Base-by-base conservation (phyloP, 1,140 invertebrate species). In the Neodiprion lecontei region DNA sequence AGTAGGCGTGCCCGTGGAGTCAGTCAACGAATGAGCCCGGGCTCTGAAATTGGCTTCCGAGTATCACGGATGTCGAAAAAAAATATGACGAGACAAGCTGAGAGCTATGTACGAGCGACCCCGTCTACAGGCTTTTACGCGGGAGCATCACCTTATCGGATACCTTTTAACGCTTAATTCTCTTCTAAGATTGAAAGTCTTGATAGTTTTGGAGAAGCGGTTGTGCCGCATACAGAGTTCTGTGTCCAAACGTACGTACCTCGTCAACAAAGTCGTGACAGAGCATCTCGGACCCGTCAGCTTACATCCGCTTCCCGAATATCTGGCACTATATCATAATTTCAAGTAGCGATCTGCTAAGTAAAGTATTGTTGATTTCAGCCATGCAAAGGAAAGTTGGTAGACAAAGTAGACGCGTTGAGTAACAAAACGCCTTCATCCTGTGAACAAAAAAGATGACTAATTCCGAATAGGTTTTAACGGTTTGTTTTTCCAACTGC, bases 141-240 rank as follows among this genome's bases (percentile, higher is more conserved):
- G 53, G 53, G 53, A 17, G 53, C 28, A 40, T 40, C 53, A 61
- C 53, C 11, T 61, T 61, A 61, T 61, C 53, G 53, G 53, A 61
- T 61, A 61, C 53, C 53, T 61, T 61, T 61, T 61, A 61, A 61
- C 53, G 53, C 53, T 61, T 61, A 61, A 61, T 61, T 61, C 53
- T 61, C 53, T 9, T 61, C n/a, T 9, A 8, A 61, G 53, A 61
- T 61, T 61, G 53, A 61, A 61, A 61, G 53, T 61, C 53, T 14
- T 14, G 53, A 61, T 61, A 61, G 53, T 61, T 61, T 61, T 61
- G 53, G 11, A 61, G 11, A 14, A 17, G n/a, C 53, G 53, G 53
- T 17, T 61, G 53, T 61, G n/a, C 53, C 53, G 28, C 53, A 61
- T 17, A 61, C 53, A 61, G 53, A 61, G 11, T 3, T 61, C n/a